Conservation (phyloP, 1,140 invertebrate genomes). For the Aphidius ervi region DNA sequence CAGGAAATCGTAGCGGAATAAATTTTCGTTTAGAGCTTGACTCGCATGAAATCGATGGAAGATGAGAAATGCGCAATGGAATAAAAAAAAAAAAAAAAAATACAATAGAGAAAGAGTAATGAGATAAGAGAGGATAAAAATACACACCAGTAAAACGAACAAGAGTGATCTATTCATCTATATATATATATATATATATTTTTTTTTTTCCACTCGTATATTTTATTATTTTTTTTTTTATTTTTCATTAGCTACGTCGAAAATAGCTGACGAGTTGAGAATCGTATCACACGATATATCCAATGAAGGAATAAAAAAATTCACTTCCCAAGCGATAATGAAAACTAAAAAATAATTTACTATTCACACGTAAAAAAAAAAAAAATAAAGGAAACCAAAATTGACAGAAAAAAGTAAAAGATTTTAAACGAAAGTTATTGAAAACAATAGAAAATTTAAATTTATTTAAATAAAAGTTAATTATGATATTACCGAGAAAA, state of each 20-base stretch:
- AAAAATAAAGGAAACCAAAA: conserved; percentile 15
- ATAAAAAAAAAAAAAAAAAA: too few relatives aligned
- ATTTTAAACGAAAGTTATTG: not conserved
- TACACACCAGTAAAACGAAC: not conserved
- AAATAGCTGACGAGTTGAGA: conserved; percentile 1
- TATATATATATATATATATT: not conserved
- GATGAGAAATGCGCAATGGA: too few relatives aligned
- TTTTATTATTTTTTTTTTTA: too few relatives aligned
- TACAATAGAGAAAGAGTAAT: not conserved
- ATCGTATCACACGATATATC: conserved; percentile 7
- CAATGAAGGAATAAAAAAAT: conserved; percentile 2
- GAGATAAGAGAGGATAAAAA: conserved; percentile 12
- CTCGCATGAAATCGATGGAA: too few relatives aligned
- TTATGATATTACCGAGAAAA: too few relatives aligned
- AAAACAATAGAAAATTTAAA: too few relatives aligned
- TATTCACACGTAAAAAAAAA: not conserved
- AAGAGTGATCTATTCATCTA: not conserved
- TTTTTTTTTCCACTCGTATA: too few relatives aligned
- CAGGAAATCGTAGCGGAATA: too few relatives aligned
- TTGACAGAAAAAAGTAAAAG: conserved; percentile 17
- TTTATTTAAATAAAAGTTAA: too few relatives aligned
- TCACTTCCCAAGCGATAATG: conserved; percentile 13
- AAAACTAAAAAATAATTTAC: not conserved
- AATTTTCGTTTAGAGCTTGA: too few relatives aligned
- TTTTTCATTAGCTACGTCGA: not conserved